Base-by-base conservation (phyloP, 2,113 vertebrate species). In the Leucoraja erinaceus region DNA sequence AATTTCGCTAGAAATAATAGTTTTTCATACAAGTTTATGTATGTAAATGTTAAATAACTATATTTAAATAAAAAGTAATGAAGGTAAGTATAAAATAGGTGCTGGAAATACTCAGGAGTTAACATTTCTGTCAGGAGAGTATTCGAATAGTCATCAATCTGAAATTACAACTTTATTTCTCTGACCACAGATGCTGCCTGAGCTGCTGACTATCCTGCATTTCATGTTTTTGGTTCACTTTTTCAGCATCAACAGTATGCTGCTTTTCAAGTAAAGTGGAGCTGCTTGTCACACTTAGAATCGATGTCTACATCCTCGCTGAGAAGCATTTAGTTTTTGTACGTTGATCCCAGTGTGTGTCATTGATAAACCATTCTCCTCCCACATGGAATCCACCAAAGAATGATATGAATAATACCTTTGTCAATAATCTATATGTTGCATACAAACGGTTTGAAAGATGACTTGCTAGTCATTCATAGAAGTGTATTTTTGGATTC, bases 351-450 rank as follows among this genome's bases (percentile, higher is more conserved):
- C 7, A 33, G 68, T 70, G 88, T n/a, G 8, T 90, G 63, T 90
- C 88, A 31, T 90, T 90, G 88, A 90, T 90, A 90, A 90, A 90
- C 66, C 63, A 90, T 70, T 70, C 9, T 33, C 63, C 63, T 38
- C 86, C 86, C 88, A 90, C 88, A 47, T 31, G 68, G 56, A 90
- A 68, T 31, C 86, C 63, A n/a, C 68, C 66, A 38, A 70, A 63
- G 63, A 47, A 63, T 90, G 63, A 90, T 16, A 18, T 90, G 31
- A 20, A 7, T 90, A 90, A 90, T 70, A n/a, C 33, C 86, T 90
- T 90, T 90, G 86, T 70, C 33, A 90, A 90, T 4, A 12, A 90
- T 31, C 63, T 38, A 68, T 20, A 70, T 47, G n/a, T 3, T 70
- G 22, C 63, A 47, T 16, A 70, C 33, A 31, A 70, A 90, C 70